A percentile compares a stretch with the other conserved stretches of the same genome.
Conservation (phyloP, 2,797 vertebrate genomes). For the Enoplosus armatus region DNA sequence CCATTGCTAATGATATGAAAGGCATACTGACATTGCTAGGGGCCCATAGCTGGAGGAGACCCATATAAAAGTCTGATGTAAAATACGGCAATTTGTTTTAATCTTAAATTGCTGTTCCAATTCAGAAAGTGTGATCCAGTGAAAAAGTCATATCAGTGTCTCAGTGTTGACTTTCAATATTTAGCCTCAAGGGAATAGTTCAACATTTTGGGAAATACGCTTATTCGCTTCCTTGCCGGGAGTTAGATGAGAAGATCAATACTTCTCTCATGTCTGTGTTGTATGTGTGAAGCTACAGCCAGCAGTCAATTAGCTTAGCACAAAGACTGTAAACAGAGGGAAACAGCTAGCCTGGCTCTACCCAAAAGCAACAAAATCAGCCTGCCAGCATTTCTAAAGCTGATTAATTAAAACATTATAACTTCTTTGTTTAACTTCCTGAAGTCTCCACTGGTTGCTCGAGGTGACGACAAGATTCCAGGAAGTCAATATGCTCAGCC, state of each 20-base stretch:
- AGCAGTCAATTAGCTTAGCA: neutral
- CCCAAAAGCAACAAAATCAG: neutral
- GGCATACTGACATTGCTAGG: conserved; percentile 6
- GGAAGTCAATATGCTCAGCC: neutral
- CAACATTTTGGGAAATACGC: neutral
- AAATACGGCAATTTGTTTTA: conserved; percentile 11
- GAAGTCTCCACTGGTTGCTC: neutral
- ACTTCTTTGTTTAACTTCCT: neutral
- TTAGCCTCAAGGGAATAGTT: neutral
- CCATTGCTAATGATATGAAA: conserved; percentile 32
- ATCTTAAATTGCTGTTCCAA: conserved; percentile 3
- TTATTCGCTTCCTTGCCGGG: neutral
- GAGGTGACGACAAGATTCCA: neutral
- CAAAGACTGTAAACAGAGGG: neutral
- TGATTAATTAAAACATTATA: neutral
- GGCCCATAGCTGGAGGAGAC: neutral
- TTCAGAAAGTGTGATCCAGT: neutral
- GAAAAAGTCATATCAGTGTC: neutral
- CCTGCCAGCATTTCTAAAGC: neutral
- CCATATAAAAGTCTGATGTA: conserved; percentile 2
- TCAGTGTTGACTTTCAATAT: neutral
- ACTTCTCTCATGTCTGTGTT: neutral
- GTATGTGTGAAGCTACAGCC: neutral
- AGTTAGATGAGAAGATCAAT: neutral
- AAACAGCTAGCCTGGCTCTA: neutral